Percentiles rank a stretch among this genome's conserved stretches.
phyloP scores from a whole-genome alignment of 2,113 vertebrate species.

The Oreochromis tanganicae region DNA sequence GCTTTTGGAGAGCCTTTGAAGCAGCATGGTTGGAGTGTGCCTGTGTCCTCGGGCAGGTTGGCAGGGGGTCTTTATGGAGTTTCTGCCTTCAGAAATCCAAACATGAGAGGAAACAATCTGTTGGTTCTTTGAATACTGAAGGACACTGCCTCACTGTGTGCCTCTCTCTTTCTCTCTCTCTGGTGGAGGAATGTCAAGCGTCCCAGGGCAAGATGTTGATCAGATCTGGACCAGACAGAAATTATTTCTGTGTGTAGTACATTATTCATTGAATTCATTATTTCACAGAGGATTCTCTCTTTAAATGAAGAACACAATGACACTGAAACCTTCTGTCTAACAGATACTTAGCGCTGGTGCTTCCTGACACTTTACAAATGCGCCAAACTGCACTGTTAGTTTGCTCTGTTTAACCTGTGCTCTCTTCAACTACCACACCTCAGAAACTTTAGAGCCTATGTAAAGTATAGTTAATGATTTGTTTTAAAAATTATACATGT shows the following conservation, averaged over 20 bases:
- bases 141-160: neutral
- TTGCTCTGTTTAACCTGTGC: neutral
- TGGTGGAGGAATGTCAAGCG: neutral
- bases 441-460: neutral
- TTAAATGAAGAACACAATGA: neutral
- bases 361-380: neutral
- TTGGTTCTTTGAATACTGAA: conserved; percentile 13
- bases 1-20: conserved; percentile 8
- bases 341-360: neutral
- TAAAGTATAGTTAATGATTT: neutral
- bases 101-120: conserved; percentile 45
- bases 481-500: neutral
- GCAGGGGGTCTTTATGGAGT: conserved; percentile 28
- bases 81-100: conserved; percentile 42
- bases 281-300: neutral
- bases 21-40: conserved; percentile 12
- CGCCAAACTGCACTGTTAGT: neutral
- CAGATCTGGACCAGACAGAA: neutral
- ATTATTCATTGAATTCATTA: neutral
- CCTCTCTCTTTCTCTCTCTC: neutral
- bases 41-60: conserved; percentile 33
- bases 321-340: neutral
- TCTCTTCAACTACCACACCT: neutral
- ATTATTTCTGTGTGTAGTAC: neutral
- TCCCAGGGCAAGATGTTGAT: neutral